Evolutionary conservation across 2,888 invertebrate genomes (phyloP), one percentile per base, ranked within the genome.

Genomic region (Herminia tarsipennalis): DNA sequence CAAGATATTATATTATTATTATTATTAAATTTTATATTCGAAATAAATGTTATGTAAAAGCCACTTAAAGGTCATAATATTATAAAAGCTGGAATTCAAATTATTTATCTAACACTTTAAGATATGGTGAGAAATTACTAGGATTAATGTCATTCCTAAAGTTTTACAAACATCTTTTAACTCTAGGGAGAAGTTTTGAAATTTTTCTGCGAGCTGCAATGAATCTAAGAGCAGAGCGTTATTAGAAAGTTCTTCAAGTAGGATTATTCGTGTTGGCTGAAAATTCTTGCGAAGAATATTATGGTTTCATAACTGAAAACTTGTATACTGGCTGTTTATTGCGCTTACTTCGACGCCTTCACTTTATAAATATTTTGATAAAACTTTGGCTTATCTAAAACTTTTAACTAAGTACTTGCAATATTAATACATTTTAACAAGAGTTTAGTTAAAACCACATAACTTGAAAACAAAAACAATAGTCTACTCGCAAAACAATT

Each of bases 171-270:
- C 79, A 81, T 80, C 73, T 73, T 70, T 72, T 65, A 76, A 80
- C 73, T 70, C 67, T 58, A 59, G 41, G 58, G 50, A 61, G 53
- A 81, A 85, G 72, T 82, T 83, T 74, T 69, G 65, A 80, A 79
- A 77, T 71, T 78, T 79, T 84, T 84, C 83, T 78, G 76, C 79
- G 76, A 83, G 79, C 76, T 82, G 86, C 86, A 84, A 85, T 86
- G 81, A 84, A 87, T 88, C 83, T 83, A 80, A 78, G 74, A 69
- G 73, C 72, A 71, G 60, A 70, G 70, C 70, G 81, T 83, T 86
- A 86, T 87, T 85, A 84, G 81, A 81, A 86, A 86, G 77, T 86
- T 85, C 77, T 76, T 70, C 60, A 72, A 76, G 74, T 59, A 56
- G 73, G 78, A 83, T 84, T 85, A 80, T 79, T 76, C 64, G 62